Conservation (phyloP, 2,888 invertebrate genomes). For the Pedicia rivosa region DNA sequence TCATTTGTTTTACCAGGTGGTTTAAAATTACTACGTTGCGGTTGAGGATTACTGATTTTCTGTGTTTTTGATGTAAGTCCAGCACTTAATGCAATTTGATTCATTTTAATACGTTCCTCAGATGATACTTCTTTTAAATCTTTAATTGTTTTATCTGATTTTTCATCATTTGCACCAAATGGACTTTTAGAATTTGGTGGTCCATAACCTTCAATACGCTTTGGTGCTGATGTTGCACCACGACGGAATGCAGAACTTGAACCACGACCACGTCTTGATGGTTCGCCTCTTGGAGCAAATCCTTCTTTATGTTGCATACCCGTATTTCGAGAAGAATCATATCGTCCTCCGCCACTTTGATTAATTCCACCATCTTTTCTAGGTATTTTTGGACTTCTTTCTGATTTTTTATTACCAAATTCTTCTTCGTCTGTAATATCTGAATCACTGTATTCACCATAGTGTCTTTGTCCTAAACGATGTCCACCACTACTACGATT, state of each 20-base stretch:
- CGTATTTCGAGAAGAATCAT: conserved; percentile 2
- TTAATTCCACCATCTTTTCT: conserved; percentile 25
- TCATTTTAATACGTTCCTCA: conserved; percentile 50
- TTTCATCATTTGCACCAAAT: conserved; percentile 36
- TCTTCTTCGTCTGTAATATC: conserved; percentile 57
- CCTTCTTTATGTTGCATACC: conserved; percentile 36
- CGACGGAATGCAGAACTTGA: conserved; percentile 29
- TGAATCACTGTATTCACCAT: conserved; percentile 31
- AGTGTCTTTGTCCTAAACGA: conserved; percentile 22
- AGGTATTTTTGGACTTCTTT: conserved; percentile 32
- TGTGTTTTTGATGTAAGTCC: no score
- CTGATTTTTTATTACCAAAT: conserved; percentile 49
- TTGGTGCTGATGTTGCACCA: conserved; percentile 34
- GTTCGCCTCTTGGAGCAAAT: conserved; percentile 77
- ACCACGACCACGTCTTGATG: conserved; percentile 71
- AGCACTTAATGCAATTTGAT: conserved; percentile 48
- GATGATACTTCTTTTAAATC: no score
- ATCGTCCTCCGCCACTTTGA: background rate
- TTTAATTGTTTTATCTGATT: conserved; percentile 32
- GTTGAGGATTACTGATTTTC: no score
- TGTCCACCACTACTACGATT: conserved; percentile 28
- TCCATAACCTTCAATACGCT: conserved; percentile 57
- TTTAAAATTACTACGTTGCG: background rate
- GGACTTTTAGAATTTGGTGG: conserved; percentile 69
- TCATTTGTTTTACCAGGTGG: conserved; percentile 20